phyloP scores from a whole-genome alignment of 2,797 vertebrate species.

The Siniperca scherzeri region DNA sequence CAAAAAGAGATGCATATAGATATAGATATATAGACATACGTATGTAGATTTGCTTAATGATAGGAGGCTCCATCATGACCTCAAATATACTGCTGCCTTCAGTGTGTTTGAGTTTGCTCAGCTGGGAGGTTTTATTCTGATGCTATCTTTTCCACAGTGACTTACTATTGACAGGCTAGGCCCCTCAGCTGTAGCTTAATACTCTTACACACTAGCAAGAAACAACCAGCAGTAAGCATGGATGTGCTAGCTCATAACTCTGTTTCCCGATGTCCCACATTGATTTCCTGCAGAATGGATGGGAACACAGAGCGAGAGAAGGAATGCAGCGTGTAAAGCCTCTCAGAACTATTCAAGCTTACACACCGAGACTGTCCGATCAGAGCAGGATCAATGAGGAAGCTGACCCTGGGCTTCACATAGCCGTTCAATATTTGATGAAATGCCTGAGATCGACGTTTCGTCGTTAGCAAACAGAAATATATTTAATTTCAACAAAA shows the following conservation, averaged over 20 bases:
- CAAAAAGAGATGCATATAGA: not conserved
- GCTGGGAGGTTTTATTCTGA: slow-evolving; percentile 44
- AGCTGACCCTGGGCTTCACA: slow-evolving; percentile 33
- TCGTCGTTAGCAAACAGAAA: slow-evolving; percentile 32
- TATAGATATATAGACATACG: not conserved
- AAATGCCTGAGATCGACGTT: slow-evolving; percentile 23
- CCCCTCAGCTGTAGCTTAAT: slow-evolving; percentile 59
- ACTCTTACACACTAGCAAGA: slow-evolving; percentile 56
- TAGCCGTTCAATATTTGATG: slow-evolving; percentile 29
- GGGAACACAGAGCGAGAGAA: slow-evolving; percentile 22
- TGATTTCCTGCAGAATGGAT: slow-evolving; percentile 69
- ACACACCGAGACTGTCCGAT: slow-evolving; percentile 37
- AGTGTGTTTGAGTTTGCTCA: slow-evolving; percentile 34
- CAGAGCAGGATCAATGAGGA: slow-evolving; percentile 40
- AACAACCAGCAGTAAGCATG: slow-evolving; percentile 63
- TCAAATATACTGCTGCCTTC: slow-evolving; percentile 14
- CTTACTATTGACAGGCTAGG: slow-evolving; percentile 53
- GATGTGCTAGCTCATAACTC: slow-evolving; percentile 65
- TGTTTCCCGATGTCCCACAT: slow-evolving; percentile 65
- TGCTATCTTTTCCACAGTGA: slow-evolving; percentile 50
- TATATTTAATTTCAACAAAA: slow-evolving; percentile 19
- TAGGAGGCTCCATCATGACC: not conserved
- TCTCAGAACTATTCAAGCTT: slow-evolving; percentile 35
- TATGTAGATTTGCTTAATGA: slow-evolving; percentile 20
- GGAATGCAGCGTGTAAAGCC: slow-evolving; percentile 46